Evolutionary conservation across 2,888 invertebrate species (phyloP).

Genomic region (Ormyrus thymus): DNA sequence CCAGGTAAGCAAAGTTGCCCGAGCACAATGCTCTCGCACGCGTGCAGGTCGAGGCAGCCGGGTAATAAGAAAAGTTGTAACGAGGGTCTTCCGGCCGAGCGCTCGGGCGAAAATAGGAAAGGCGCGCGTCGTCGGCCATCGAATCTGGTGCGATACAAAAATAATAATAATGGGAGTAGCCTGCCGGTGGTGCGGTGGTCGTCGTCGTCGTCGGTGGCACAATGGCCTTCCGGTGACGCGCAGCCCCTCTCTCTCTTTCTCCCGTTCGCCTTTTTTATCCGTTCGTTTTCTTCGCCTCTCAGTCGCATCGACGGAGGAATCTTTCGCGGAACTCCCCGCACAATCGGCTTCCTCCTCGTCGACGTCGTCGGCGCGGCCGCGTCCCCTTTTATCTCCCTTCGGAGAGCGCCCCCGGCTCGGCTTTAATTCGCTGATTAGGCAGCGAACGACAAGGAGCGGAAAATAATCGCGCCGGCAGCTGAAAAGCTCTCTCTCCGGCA

Average conservation of each 20-base stretch:
- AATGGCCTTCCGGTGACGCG: conserved; percentile 16
- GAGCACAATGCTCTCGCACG: too few relatives aligned
- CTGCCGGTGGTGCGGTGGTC: neutral
- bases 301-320: conserved; percentile 50
- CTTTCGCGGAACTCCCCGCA: conserved; percentile 36
- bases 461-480: conserved; percentile 67
- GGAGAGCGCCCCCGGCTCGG: conserved; percentile 62
- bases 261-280: conserved; percentile 39
- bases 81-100: conserved; percentile 7
- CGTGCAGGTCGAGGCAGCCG: too few relatives aligned
- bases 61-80: conserved; percentile 16
- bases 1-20: too few relatives aligned
- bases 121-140: too few relatives aligned
- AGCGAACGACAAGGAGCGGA: conserved; percentile 67
- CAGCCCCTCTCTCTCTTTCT: too few relatives aligned
- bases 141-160: too few relatives aligned
- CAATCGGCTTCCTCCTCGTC: conserved; percentile 40
- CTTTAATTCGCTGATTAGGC: conserved; percentile 72
- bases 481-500: conserved; percentile 56
- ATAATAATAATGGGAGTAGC: neutral
- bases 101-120: too few relatives aligned
- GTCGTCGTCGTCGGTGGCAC: neutral
- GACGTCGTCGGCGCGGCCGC: neutral
- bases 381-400: conserved; percentile 19
- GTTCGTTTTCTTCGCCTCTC: conserved; percentile 25